A percentile compares a stretch with the other conserved stretches of the same genome.
phyloP scores from a whole-genome alignment of 2,113 vertebrate genomes.

The Tapirus terrestris region DNA sequence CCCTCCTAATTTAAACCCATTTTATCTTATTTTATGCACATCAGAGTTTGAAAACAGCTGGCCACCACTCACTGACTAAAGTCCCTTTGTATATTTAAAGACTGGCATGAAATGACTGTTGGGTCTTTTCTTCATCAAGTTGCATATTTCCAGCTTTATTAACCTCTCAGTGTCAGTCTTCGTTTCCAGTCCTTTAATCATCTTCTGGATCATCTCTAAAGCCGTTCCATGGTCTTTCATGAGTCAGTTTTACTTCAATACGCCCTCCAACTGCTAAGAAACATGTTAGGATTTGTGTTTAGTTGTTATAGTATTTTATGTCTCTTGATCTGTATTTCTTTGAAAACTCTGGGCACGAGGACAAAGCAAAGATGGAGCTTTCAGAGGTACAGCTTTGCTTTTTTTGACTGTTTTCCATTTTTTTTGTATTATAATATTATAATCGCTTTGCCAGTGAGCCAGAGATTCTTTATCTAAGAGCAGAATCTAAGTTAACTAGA shows the following conservation, averaged over 20 bases:
- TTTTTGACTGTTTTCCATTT: not conserved
- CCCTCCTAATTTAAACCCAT: not conserved
- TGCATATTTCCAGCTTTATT: not conserved
- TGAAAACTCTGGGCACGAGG: not conserved
- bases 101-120: not conserved
- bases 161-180: not conserved
- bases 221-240: not conserved
- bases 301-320: slow-evolving; percentile 15
- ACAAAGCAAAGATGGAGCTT: slow-evolving; percentile 5
- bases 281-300: not conserved
- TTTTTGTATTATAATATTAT: not conserved
- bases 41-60: not conserved
- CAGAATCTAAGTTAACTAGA: not conserved
- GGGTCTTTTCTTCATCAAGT: slow-evolving; percentile 10
- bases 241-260: not conserved
- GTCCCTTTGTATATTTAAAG: not conserved
- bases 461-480: not conserved
- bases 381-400: not conserved
- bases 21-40: not conserved
- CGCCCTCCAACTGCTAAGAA: not conserved
- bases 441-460: not conserved
- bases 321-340: slow-evolving; percentile 44
- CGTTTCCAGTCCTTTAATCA: slow-evolving; percentile 64
- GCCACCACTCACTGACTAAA: not conserved
- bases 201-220: slow-evolving; percentile 60